These are phyloP conservation scores for Pseudomyrmex sp. DNA, from an alignment of 1,140 invertebrate species.

Conservation along the genomic window DNA sequence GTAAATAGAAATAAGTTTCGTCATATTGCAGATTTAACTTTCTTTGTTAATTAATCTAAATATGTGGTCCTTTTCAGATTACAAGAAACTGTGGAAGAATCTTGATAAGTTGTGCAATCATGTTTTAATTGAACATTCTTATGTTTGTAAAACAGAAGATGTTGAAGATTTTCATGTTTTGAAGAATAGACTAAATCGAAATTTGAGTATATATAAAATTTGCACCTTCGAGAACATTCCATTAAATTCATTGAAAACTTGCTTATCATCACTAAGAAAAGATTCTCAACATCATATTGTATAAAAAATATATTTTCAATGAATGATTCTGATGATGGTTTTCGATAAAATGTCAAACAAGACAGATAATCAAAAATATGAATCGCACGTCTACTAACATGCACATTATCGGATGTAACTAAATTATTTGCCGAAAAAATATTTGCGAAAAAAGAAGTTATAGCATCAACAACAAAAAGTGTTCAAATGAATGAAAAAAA, in stretches of 20 bases:
- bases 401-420: constrained; percentile 20
- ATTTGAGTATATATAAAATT: constrained; percentile 7
- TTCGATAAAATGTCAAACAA: neutral
- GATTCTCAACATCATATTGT: constrained; percentile 23
- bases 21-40: neutral
- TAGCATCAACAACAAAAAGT: too few relatives aligned
- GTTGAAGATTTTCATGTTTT: constrained; percentile 28
- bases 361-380: constrained; percentile 7
- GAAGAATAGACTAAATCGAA: constrained; percentile 9
- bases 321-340: neutral
- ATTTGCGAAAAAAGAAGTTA: constrained; percentile 49
- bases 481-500: too few relatives aligned
- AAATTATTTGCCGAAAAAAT: constrained; percentile 54
- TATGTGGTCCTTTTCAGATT: constrained; percentile 25
- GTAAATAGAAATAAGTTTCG: constrained; percentile 30
- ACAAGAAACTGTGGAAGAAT: constrained; percentile 27
- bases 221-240: constrained; percentile 40
- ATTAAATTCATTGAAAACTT: constrained; percentile 33
- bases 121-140: constrained; percentile 39
- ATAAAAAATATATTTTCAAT: constrained; percentile 28
- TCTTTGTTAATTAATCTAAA: constrained; percentile 34
- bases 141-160: constrained; percentile 43
- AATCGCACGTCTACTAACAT: constrained; percentile 1
- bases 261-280: constrained; percentile 13
- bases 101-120: constrained; percentile 47